A percentile compares a stretch with the other conserved stretches of the same genome.
Evolutionary conservation across 2,888 invertebrate species (phyloP).

Genomic region (Oligia latruncula): DNA sequence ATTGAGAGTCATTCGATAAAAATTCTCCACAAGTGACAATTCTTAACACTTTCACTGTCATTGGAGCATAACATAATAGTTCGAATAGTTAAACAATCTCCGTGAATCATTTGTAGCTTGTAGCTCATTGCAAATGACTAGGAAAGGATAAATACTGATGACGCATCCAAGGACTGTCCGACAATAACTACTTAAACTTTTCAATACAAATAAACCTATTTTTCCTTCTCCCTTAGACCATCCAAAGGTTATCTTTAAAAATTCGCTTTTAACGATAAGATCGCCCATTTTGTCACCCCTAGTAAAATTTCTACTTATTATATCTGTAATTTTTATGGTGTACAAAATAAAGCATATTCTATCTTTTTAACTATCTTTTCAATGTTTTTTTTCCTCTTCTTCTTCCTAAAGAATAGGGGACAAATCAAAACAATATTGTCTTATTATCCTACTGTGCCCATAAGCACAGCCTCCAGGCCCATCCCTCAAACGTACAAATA

Average conservation of each 20-base stretch:
- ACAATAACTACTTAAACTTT: background rate
- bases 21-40: conserved; percentile 5
- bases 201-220: background rate
- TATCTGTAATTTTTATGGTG: no score
- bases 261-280: no score
- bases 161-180: background rate
- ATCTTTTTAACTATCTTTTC: background rate
- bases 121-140: conserved; percentile 13
- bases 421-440: background rate
- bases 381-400: no score
- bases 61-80: conserved; percentile 7
- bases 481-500: conserved; percentile 22
- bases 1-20: background rate
- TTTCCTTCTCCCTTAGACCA: no score
- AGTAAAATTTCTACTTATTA: no score
- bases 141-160: conserved; percentile 10
- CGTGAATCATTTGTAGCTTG: conserved; percentile 28
- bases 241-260: no score
- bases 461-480: conserved; percentile 5
- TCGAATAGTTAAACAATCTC: conserved; percentile 19
- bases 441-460: background rate
- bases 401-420: no score
- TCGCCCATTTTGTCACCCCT: no score
- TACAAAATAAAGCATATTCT: no score
- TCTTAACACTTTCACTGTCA: background rate